phyloP scores from a whole-genome alignment of 2,797 vertebrate genomes.

The Galago senegalensis region DNA sequence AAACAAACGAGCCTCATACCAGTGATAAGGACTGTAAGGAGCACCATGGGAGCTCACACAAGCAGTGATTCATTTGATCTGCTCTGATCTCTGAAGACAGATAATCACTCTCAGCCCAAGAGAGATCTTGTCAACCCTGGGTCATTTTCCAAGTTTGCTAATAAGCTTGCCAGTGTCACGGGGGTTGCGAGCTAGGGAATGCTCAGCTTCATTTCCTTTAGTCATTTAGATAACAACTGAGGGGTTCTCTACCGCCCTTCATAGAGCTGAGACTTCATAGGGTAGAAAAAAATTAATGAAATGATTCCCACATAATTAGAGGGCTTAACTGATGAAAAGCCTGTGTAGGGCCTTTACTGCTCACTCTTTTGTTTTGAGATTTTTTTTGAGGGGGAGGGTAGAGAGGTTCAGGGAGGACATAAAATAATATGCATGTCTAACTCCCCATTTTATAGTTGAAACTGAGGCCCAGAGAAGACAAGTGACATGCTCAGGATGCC shows the following conservation, averaged over 20 bases:
- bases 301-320: constrained; percentile 47
- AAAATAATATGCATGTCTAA: background rate
- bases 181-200: background rate
- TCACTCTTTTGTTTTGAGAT: background rate
- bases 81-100: background rate
- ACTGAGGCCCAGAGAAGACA: background rate
- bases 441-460: background rate
- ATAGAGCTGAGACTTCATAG: background rate
- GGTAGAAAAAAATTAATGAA: constrained; percentile 64
- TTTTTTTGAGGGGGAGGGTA: background rate
- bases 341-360: background rate
- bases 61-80: background rate
- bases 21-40: background rate
- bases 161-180: constrained; percentile 16
- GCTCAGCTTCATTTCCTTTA: constrained; percentile 46
- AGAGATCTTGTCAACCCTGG: constrained; percentile 32
- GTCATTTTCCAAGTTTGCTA: constrained; percentile 25
- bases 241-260: background rate
- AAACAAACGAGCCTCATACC: background rate
- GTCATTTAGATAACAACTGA: constrained; percentile 36
- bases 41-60: fast-evolving
- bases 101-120: constrained; percentile 17
- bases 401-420: background rate
- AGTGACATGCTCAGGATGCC: background rate
- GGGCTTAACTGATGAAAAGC: background rate